These are phyloP conservation scores for Cydia strobilella DNA, from an alignment of 1,140 invertebrate species.

Conservation along the genomic window DNA sequence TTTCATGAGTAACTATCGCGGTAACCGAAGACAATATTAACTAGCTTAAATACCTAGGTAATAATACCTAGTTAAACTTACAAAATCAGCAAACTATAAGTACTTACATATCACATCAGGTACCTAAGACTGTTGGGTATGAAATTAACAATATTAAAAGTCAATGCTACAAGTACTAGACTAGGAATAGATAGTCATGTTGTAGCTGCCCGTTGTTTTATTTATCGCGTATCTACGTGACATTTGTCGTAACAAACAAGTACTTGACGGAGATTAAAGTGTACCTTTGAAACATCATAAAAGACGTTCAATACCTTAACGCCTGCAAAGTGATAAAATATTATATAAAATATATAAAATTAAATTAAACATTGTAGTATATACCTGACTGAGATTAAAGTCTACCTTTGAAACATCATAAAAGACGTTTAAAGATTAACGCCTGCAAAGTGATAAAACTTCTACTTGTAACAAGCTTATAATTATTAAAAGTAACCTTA, in stretches of 20 bases:
- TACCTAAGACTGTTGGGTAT: too few species aligned
- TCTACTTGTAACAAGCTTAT: not conserved
- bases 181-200: not conserved
- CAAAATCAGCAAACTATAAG: too few species aligned
- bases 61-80: too few species aligned
- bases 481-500: slow-evolving; percentile 9
- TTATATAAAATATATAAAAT: too few species aligned
- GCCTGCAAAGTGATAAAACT: not conserved
- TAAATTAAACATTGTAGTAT: too few species aligned
- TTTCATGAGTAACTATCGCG: too few species aligned
- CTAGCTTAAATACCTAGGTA: too few species aligned
- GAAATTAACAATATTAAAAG: not conserved
- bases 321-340: slow-evolving; percentile 1
- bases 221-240: not conserved
- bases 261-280: not conserved
- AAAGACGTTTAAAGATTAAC: not conserved
- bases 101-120: too few species aligned
- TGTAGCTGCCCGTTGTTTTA: not conserved
- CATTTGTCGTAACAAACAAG: not conserved
- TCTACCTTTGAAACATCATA: not conserved
- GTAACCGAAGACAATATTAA: too few species aligned
- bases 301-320: not conserved
- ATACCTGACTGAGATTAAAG: not conserved
- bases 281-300: slow-evolving; percentile 1
- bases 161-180: not conserved